Evolutionary conservation across 1,140 invertebrate genomes (phyloP).

Genomic region (Druon quercuslanigerum): DNA sequence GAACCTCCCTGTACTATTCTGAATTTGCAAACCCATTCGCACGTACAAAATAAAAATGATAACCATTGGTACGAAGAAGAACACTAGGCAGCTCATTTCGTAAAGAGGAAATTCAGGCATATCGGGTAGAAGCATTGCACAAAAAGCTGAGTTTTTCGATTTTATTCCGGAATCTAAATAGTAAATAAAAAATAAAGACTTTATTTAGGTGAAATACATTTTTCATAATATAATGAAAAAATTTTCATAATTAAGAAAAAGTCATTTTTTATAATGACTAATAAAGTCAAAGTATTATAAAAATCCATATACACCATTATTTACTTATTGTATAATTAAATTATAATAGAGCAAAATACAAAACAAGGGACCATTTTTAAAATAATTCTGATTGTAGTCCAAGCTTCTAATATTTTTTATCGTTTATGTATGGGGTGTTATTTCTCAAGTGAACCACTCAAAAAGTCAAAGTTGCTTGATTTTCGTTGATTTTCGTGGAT

Average conservation of each 20-base stretch:
- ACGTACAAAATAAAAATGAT: slow-evolving; percentile 87
- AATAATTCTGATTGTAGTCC: too few relatives aligned
- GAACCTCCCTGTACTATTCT: slow-evolving; percentile 74
- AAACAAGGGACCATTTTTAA: too few relatives aligned
- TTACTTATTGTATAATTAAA: too few relatives aligned
- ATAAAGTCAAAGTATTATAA: slow-evolving; percentile 8
- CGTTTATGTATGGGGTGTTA: too few relatives aligned
- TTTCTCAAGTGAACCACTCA: too few relatives aligned
- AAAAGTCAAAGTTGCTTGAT: too few relatives aligned
- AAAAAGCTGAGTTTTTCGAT: slow-evolving; percentile 84
- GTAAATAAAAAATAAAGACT: slow-evolving; percentile 41
- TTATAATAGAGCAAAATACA: too few relatives aligned
- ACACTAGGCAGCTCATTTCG: slow-evolving; percentile 87
- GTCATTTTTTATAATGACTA: not conserved
- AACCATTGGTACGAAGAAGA: slow-evolving; percentile 89
- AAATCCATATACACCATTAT: not conserved
- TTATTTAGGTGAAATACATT: slow-evolving; percentile 4
- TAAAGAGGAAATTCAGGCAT: slow-evolving; percentile 79
- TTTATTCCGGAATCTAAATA: slow-evolving; percentile 67
- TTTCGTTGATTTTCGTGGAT: too few relatives aligned
- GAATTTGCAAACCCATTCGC: slow-evolving; percentile 84
- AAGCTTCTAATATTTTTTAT: too few relatives aligned
- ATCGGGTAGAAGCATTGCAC: slow-evolving; percentile 79
- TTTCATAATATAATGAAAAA: too few relatives aligned
- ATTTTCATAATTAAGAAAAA: too few relatives aligned